Base-by-base conservation (phyloP, 2,797 vertebrate genomes). In the Melopsittacus undulatus region DNA sequence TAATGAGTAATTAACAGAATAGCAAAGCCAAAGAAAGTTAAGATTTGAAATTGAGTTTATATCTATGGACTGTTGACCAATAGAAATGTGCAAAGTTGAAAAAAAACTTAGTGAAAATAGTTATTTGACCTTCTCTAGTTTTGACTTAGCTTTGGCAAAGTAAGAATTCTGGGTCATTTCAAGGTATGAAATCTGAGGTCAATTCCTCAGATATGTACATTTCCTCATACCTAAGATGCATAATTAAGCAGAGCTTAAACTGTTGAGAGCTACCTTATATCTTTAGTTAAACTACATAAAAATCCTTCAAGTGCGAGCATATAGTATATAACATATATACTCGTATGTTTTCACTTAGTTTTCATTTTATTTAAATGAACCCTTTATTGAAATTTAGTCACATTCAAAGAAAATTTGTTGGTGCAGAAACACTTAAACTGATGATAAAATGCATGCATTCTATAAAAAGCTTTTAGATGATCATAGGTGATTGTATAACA, bases 221-320 rank as follows among this genome's bases (percentile, higher is more conserved):
- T 51, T 74, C 61, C 43, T 26, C 14, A 2, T 34, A 7, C 21
- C 64, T 36, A 48, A 72, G 87, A 75, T 18, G 17, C 4, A 3
- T 6, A 7, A 0, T 43, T 84, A 43, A 86, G 17, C 43, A 56
- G 20, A 1, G 1, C 2, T 40, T 57, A 10, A 66, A 48, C 10
- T 79, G 5, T 30, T 74, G 13, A 34, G 43, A 30, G 19, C 21
- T 30, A 3, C 21, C 16, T 62, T 1, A 0, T 45, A 10, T 0
- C 0, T 52, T 57, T 42, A 20, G 11, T 56, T 67, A 68, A 79
- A 40, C 11, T 49, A 9, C 54, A 12, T 62, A 24, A 18, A 62
- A 5, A 57, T 75, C 22, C 22, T 67, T 40, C 30, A 24, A 24
- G 1, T 40, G 13, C 30, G 40, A 76, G 5, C n/a, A 17, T 13